These are phyloP conservation scores for Dendroctonus valens DNA, from an alignment of 1,140 invertebrate species.

Conservation along the genomic window DNA sequence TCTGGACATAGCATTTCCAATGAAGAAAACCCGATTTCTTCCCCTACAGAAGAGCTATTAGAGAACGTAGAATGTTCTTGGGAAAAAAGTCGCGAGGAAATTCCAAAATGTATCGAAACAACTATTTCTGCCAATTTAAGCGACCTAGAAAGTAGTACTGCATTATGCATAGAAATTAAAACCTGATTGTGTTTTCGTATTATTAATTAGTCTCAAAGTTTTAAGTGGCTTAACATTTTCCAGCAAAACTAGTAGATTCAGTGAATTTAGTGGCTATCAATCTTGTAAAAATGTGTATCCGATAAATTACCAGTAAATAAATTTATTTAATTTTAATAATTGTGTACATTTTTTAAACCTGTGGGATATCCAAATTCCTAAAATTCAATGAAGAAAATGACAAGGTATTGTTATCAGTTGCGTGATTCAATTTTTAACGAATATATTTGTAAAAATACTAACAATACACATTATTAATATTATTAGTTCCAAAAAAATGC, in stretches of 20 bases:
- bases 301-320: too few relatives aligned
- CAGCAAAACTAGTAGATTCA: constrained; percentile 11
- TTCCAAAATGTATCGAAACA: too few relatives aligned
- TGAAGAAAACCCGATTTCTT: too few relatives aligned
- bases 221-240: neutral
- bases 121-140: neutral
- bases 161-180: neutral
- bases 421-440: constrained; percentile 33
- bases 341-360: too few relatives aligned
- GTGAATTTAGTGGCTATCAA: too few relatives aligned
- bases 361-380: too few relatives aligned
- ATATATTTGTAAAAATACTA: constrained; percentile 46
- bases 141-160: neutral
- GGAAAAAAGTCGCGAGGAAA: neutral
- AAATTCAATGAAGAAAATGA: too few relatives aligned
- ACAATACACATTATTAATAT: constrained; percentile 39
- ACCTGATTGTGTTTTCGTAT: neutral
- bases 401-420: too few relatives aligned
- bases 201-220: neutral
- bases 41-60: neutral
- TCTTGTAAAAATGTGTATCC: too few relatives aligned
- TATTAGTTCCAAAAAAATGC: constrained; percentile 43
- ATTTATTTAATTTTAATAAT: too few relatives aligned
- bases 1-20: too few relatives aligned
- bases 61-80: neutral